Percentiles rank a stretch among this genome's conserved stretches.
Conservation (phyloP, 2,888 invertebrate species). For the Netelia fuscicornis region DNA sequence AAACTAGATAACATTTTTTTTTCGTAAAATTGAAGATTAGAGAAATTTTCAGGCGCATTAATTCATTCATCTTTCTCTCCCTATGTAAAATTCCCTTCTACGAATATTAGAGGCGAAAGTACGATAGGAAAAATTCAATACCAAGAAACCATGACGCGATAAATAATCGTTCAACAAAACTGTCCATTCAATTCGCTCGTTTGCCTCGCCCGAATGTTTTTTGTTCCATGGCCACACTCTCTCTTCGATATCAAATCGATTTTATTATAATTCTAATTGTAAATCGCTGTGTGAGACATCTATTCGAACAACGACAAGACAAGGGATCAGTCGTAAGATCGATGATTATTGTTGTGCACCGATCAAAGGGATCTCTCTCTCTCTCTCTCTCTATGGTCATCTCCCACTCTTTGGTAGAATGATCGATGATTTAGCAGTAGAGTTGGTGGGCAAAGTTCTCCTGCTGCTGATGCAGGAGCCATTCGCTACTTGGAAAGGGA, state of each 20-base stretch:
- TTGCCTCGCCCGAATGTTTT: constrained; percentile 14
- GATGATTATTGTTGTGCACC: constrained; percentile 46
- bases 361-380: constrained; percentile 17
- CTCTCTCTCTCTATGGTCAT: not conserved
- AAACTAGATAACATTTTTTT: not conserved
- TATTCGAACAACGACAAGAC: constrained; percentile 50
- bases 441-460: constrained; percentile 18
- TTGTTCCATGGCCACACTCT: not conserved
- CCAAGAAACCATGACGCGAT: not conserved
- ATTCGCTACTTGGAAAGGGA: constrained; percentile 44
- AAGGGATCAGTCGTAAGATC: constrained; percentile 49
- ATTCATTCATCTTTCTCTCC: not conserved
- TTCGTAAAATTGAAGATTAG: not conserved
- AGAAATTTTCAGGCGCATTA: too few species aligned
- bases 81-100: too few species aligned
- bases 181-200: constrained; percentile 29
- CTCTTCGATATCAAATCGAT: constrained; percentile 28
- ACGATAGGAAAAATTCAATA: not conserved
- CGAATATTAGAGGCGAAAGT: not conserved
- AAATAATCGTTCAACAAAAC: constrained; percentile 5
- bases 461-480: constrained; percentile 30
- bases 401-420: constrained; percentile 8
- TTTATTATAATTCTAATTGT: constrained; percentile 49
- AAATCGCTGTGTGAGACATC: constrained; percentile 36
- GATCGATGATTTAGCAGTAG: constrained; percentile 47